Base-by-base conservation (phyloP, 2,888 invertebrate species). In the Plemyria rubiginata region DNA sequence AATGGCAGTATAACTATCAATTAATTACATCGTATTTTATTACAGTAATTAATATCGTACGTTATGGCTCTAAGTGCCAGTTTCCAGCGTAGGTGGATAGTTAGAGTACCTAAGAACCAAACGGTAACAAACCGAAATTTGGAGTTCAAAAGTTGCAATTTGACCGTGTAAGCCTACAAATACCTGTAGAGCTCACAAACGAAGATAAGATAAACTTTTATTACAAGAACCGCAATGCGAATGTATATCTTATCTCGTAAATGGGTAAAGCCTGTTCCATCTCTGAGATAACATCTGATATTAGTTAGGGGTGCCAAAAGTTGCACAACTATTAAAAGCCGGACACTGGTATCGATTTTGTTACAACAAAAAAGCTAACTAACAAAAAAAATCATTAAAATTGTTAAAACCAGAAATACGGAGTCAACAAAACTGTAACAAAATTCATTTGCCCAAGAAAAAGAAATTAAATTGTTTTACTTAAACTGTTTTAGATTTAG, bases 201-300 rank as follows among this genome's bases (percentile, higher is more conserved):
- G 60, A 12, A 65, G 73, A 70, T 70, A 77, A 60, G 60, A 13
- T 22, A 66, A 61, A 57, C 58, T 66, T 66, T 62, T 66, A 70
- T 64, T 49, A 62, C 63, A 52, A 66, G 64, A 66, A 58, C 65
- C 66, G 65, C 68, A 65, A 60, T 65, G 66, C 62, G 72, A 72
- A 76, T 71, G 76, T 71, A 73, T 59, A 53, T 51, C 69, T 67
- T 77, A 74, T 73, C 74, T 66, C 52, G 41, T 68, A 40, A 43
- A 66, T 67, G 70, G 67, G 72, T 70, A 72, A 71, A 70, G 70
- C 70, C 56, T 60, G 70, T 55, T 63, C 67, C 73, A 74, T 75
- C 74, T 74, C 65, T 36, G 38, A 58, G 65, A 75, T 76, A 70
- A 62, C 60, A 70, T 62, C 56, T 52, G 58, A 65, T 62, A 53